phyloP scores from a whole-genome alignment of 1,140 invertebrate species.

The Tetragonula clypearis region DNA sequence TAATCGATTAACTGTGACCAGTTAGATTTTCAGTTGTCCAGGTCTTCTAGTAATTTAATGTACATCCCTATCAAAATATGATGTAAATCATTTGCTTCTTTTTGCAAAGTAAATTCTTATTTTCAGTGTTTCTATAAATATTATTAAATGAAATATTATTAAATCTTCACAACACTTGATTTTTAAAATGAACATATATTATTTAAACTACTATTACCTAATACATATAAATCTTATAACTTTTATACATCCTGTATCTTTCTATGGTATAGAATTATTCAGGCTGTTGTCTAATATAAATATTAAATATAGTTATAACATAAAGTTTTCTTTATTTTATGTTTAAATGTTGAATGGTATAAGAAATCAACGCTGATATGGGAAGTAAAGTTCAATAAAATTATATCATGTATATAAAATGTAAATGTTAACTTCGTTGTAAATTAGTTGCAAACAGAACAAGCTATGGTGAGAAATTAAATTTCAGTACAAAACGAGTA shows the following conservation, averaged over 20 bases:
- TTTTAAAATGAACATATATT: neutral
- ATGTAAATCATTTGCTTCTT: neutral
- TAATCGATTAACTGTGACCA: slow-evolving; percentile 3
- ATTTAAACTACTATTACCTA: too few relatives aligned
- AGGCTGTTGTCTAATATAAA: neutral
- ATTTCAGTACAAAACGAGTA: neutral
- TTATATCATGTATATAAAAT: neutral
- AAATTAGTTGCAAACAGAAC: neutral
- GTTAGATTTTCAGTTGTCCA: neutral
- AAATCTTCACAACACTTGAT: neutral
- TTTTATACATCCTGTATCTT: neutral
- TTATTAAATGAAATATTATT: neutral
- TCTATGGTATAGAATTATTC: neutral
- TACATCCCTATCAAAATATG: neutral
- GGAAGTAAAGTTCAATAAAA: neutral
- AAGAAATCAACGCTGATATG: neutral
- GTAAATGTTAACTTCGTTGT: too few relatives aligned
- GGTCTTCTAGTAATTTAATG: neutral
- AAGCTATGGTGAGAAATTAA: neutral
- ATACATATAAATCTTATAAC: neutral
- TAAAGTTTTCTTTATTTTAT: neutral
- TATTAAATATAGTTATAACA: neutral
- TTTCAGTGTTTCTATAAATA: neutral
- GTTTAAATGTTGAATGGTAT: neutral
- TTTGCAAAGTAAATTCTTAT: neutral